Conservation (phyloP, 2,797 vertebrate genomes). For the Rhinogobio ventralis region DNA sequence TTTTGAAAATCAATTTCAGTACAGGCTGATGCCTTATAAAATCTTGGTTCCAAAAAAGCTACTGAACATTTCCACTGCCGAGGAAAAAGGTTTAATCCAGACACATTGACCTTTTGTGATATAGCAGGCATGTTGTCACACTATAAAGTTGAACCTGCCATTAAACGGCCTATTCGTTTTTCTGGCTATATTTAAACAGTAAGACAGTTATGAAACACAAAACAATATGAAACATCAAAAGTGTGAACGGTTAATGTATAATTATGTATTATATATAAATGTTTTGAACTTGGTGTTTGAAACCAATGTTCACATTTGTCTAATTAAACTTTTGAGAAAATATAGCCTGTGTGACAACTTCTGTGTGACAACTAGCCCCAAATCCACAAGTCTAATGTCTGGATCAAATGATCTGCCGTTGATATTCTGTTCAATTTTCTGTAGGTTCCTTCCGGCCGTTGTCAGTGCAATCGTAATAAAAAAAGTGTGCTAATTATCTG, state of each 20-base stretch:
- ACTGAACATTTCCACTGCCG: neutral
- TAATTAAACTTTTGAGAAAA: too few species aligned
- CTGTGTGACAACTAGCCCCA: neutral
- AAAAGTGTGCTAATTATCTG: neutral
- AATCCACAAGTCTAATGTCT: neutral
- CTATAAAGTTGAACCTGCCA: neutral
- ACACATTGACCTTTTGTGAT: neutral
- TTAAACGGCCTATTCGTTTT: neutral
- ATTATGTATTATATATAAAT: too few species aligned
- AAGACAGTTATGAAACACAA: neutral
- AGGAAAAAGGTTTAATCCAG: neutral
- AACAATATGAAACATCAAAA: neutral
- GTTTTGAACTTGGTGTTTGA: neutral
- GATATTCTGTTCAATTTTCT: neutral
- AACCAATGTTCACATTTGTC: neutral
- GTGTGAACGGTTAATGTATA: neutral
- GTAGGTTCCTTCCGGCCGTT: neutral
- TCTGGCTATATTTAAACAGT: neutral
- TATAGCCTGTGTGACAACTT: neutral
- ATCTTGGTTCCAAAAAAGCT: neutral
- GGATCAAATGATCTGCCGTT: neutral
- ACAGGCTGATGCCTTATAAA: constrained; percentile 1
- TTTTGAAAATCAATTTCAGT: neutral
- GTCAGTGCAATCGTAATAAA: neutral
- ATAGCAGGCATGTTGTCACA: neutral